Base-by-base conservation (phyloP, 2,113 vertebrate genomes). In the Apodemus sylvaticus region DNA sequence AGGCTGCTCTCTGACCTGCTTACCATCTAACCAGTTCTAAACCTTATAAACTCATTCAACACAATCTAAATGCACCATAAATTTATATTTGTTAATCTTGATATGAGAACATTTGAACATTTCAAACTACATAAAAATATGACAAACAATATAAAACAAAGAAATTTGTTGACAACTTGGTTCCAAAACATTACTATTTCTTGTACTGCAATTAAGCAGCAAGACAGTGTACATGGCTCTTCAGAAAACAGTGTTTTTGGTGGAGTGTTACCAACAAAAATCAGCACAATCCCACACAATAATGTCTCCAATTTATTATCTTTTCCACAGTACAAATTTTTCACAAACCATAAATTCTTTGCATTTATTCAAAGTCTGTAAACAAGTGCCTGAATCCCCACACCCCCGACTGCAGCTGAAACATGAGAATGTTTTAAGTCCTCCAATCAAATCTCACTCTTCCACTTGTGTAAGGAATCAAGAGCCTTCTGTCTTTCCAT, bases 281-380 rank as follows among this genome's bases (percentile, higher is more conserved):
- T 70, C 97, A 97, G 97, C 98, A 98, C 98, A 98, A 97, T 97
- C 97, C 96, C 97, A 98, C 98, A 98, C 94, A 98, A 98, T 96
- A 94, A 98, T 93, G 93, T 98, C 98, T 99, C 97, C 98, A 98
- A 98, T 99, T 99, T 99, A 99, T 99, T 99, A 98, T 98, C 99
- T 98, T 98, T 98, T 98, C 98, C 99, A 99, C 98, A 98, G 98
- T 99, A 99, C 99, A 99, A 99, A 99, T 99, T 98, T 91, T 98
- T 99, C 99, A 99, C 99, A 99, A 99, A 98, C 97, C 98, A 97
- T 98, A 98, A 98, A 98, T 99, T 94, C 96, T 96, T 97, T 97
- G 94, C 83, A 82, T 91, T 98, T 98, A 96, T 83, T 97, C 97
- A 94, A 96, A 97, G 96, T 98, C 98, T 99, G 98, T 99, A 99